phyloP scores from a whole-genome alignment of 2,113 vertebrate species.

The Turdus rufiventris region DNA sequence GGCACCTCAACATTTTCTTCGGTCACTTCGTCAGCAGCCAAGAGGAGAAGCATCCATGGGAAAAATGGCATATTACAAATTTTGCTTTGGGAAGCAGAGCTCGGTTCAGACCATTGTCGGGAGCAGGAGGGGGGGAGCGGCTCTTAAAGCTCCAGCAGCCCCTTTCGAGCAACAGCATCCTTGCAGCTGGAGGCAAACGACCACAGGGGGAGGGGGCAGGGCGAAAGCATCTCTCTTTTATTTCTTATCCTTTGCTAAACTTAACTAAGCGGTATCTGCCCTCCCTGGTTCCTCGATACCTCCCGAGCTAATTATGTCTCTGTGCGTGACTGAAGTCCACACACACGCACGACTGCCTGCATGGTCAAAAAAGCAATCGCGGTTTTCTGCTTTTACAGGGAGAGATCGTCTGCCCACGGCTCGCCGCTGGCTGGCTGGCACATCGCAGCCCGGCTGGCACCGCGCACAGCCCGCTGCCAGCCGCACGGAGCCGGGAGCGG shows the following conservation, averaged over 20 bases:
- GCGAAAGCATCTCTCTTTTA: background rate
- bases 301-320: background rate
- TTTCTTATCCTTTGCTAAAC: conserved; percentile 20
- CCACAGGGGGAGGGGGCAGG: background rate
- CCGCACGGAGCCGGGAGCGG: too few relatives aligned
- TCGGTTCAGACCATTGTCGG: conserved; percentile 91
- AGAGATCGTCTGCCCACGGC: background rate
- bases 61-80: conserved; percentile 95
- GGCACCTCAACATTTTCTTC: conserved; percentile 73
- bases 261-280: background rate
- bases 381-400: background rate
- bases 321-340: background rate
- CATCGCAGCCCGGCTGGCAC: background rate
- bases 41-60: conserved; percentile 76
- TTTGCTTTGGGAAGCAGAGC: conserved; percentile 88
- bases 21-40: conserved; percentile 70
- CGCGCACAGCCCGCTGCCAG: background rate
- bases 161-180: conserved; percentile 53
- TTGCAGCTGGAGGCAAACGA: conserved; percentile 33
- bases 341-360: background rate
- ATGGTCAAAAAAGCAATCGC: background rate
- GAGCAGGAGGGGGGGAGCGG: conserved; percentile 70
- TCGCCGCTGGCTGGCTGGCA: background rate
- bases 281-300: background rate
- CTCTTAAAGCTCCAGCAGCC: conserved; percentile 89